A percentile compares a stretch with the other conserved stretches of the same genome.
Evolutionary conservation across 2,113 vertebrate species (phyloP).

Genomic region (Piprites chloris): DNA sequence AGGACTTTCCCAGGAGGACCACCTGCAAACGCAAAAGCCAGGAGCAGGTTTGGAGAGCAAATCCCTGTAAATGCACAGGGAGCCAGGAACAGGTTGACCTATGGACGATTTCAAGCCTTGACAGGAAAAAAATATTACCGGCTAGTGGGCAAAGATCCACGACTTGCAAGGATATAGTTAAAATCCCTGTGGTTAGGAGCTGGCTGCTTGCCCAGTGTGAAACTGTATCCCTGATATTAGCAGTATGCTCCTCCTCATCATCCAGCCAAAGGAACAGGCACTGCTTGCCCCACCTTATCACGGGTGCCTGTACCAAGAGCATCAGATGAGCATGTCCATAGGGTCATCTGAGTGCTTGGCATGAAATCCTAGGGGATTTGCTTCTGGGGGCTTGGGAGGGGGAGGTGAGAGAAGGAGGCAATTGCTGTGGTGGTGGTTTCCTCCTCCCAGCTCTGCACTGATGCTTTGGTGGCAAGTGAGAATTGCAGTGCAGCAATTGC

Average conservation of each 20-base stretch:
- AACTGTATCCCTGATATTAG: not conserved
- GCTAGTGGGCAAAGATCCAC: not conserved
- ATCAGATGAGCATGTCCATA: accelerated
- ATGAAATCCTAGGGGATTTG: not conserved
- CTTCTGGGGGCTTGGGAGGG: not conserved
- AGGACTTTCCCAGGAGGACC: not conserved
- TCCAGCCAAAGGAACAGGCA: not conserved
- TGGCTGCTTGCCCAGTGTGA: not conserved
- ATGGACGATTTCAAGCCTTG: not conserved
- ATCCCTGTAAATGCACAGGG: not conserved
- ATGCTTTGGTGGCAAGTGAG: accelerated
- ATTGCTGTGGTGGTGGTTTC: not conserved
- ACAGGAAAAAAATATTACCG: not conserved
- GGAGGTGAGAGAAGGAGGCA: not conserved
- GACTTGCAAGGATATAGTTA: not conserved
- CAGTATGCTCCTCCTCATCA: not conserved
- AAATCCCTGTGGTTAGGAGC: not conserved
- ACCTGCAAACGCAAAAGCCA: not conserved
- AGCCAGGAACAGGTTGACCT: not conserved
- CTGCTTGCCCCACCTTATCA: not conserved
- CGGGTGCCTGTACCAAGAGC: accelerated
- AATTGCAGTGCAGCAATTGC: accelerated
- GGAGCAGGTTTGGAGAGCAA: not conserved
- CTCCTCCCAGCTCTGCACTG: accelerated
- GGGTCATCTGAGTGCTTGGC: not conserved